Evolutionary conservation across 37 sponge, comb jelly and placozoan species (phyloP).

Genomic region (Theonella swinhoei): DNA sequence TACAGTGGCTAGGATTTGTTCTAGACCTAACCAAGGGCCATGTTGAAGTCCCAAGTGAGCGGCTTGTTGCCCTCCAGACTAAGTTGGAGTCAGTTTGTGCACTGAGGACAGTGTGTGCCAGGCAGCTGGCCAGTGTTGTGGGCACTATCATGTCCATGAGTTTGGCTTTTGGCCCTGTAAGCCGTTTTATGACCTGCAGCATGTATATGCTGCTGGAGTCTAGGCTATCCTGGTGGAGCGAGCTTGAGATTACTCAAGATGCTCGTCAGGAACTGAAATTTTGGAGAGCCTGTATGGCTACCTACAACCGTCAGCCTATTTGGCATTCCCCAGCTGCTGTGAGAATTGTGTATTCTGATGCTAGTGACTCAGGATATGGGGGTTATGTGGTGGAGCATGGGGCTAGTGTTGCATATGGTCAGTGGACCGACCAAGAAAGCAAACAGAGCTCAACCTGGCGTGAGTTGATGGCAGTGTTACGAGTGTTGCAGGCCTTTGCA

Average conservation of each 20-base stretch:
- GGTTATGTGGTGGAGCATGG: conserved; percentile 12
- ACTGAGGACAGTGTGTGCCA: too few species aligned
- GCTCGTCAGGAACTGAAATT: neutral
- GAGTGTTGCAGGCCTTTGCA: conserved; percentile 6
- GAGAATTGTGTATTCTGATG: conserved; percentile 32
- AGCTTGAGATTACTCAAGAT: neutral
- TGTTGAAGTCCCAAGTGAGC: neutral
- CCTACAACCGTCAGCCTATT: neutral
- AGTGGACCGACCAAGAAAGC: neutral
- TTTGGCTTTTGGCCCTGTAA: conserved; percentile 28
- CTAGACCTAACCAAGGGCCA: neutral
- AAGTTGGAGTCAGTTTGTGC: too few species aligned
- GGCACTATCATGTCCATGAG: conserved; percentile 28
- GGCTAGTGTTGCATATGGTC: neutral
- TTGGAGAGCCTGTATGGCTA: neutral
- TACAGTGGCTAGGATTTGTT: neutral
- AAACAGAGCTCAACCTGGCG: conserved; percentile 10
- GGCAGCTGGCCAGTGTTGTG: conserved; percentile 21
- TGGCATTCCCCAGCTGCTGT: too few species aligned
- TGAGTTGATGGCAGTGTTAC: conserved; percentile 4
- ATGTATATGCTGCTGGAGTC: too few species aligned
- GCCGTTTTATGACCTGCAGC: neutral
- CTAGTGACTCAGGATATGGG: conserved; percentile 5
- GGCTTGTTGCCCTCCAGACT: too few species aligned
- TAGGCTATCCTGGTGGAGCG: neutral